Evolutionary conservation across 2,888 invertebrate genomes (phyloP).

Genomic region (Stenolophus ochropezus): DNA sequence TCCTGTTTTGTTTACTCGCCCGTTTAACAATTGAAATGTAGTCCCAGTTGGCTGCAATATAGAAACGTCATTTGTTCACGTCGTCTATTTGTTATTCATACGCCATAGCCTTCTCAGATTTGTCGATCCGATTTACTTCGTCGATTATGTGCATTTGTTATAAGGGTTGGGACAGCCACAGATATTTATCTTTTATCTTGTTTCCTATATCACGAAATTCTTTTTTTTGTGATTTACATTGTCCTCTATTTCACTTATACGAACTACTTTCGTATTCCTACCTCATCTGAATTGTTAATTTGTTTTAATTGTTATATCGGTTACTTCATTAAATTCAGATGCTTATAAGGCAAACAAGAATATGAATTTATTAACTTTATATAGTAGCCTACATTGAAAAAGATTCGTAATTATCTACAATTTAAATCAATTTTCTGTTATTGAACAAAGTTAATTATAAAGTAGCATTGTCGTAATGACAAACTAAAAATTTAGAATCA

Average conservation of each 20-base stretch:
- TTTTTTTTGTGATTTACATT: background rate
- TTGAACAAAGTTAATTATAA: too few species aligned
- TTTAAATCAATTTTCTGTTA: too few species aligned
- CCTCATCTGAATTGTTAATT: background rate
- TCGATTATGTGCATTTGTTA: slow-evolving; percentile 25
- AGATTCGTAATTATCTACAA: too few species aligned
- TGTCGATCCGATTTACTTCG: slow-evolving; percentile 12
- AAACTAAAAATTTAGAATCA: too few species aligned
- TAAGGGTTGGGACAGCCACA: background rate
- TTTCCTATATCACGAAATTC: background rate
- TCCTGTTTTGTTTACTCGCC: background rate
- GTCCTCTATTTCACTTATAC: background rate
- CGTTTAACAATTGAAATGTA: slow-evolving; percentile 38
- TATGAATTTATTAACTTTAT: background rate
- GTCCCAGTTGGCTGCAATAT: background rate
- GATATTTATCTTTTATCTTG: slow-evolving; percentile 15
- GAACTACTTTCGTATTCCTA: background rate
- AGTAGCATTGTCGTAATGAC: too few species aligned
- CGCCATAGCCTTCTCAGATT: slow-evolving; percentile 14
- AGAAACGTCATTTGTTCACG: slow-evolving; percentile 25
- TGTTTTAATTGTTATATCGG: background rate
- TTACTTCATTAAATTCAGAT: background rate
- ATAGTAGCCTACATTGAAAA: background rate
- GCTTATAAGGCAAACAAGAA: background rate
- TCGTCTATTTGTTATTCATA: slow-evolving; percentile 25